A percentile compares a stretch with the other conserved stretches of the same genome.
Conservation (phyloP, 2,113 vertebrate species). For the Cryptotis parvus region DNA sequence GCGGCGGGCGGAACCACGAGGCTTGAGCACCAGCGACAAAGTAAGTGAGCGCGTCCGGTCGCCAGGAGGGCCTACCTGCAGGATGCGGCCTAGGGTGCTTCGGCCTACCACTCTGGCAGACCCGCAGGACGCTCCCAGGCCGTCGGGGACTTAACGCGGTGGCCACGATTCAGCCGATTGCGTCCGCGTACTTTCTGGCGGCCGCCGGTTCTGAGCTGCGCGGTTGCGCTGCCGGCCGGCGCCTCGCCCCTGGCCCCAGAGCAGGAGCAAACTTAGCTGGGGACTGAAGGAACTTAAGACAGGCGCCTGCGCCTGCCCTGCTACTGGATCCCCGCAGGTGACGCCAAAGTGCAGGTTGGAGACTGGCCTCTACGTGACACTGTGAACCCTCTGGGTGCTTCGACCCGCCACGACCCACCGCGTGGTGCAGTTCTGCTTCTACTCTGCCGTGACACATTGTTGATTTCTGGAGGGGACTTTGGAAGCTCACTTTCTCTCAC, state of each 20-base stretch:
- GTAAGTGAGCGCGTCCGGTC: constrained; percentile 59
- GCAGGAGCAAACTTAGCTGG: not conserved
- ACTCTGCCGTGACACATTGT: no score
- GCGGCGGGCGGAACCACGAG: constrained; percentile 82
- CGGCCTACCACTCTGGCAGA: no score
- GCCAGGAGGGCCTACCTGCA: no score
- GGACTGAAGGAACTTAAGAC: constrained; percentile 40
- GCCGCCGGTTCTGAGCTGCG: no score
- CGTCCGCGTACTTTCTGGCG: no score
- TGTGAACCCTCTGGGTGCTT: not conserved
- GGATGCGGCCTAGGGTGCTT: no score
- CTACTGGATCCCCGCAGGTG: not conserved
- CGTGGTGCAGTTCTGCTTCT: not conserved
- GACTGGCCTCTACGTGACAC: not conserved
- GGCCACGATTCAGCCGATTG: no score
- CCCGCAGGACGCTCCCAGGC: no score
- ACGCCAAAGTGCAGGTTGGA: not conserved
- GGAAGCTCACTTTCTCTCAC: not conserved
- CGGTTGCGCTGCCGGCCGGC: no score
- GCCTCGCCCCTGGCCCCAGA: not conserved
- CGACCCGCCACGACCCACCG: no score
- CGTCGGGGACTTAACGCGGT: no score
- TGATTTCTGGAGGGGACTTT: no score
- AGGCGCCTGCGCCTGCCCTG: not conserved
- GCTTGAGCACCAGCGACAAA: constrained; percentile 80